These are phyloP conservation scores for Danio albolineatus DNA, from an alignment of 2,797 vertebrate species.

Conservation along the genomic window DNA sequence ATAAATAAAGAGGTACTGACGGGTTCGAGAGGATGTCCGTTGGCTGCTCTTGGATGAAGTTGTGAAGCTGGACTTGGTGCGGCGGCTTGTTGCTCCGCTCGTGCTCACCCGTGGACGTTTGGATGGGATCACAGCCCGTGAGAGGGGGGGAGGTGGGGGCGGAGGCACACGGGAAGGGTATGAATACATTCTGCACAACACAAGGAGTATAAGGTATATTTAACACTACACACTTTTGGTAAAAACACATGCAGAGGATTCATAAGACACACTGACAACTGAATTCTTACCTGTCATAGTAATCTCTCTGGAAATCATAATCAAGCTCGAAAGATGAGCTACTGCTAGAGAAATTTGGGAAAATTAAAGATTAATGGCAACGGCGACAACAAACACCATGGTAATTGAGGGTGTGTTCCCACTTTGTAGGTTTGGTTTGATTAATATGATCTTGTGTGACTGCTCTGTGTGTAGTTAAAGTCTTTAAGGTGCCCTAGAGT, in stretches of 20 bases:
- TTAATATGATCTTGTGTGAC: too few relatives aligned
- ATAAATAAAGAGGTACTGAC: constrained; percentile 61
- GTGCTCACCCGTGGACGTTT: constrained; percentile 90
- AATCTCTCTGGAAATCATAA: constrained; percentile 93
- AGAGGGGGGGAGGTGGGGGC: constrained; percentile 86
- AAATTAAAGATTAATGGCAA: constrained; percentile 46
- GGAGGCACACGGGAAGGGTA: constrained; percentile 88
- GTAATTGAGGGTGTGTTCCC: not conserved
- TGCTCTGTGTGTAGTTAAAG: too few relatives aligned
- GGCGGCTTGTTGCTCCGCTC: constrained; percentile 82
- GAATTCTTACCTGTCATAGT: constrained; percentile 87
- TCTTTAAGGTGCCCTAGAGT: too few relatives aligned
- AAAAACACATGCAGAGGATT: not conserved
- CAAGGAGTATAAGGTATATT: not conserved
- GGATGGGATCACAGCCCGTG: constrained; percentile 88
- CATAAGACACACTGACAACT: not conserved
- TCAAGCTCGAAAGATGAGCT: constrained; percentile 85
- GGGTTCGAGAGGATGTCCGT: constrained; percentile 85
- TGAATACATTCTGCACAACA: constrained; percentile 83
- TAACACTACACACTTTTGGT: not conserved
- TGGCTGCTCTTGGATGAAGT: constrained; percentile 90
- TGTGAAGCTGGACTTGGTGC: constrained; percentile 90
- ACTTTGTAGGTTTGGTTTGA: too few relatives aligned
- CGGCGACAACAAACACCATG: constrained; percentile 54
- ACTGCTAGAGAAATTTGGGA: constrained; percentile 56